Evolutionary conservation across 2,113 vertebrate genomes (phyloP), one percentile per base, ranked within the genome.

Genomic region (Aleadryas rufinucha): DNA sequence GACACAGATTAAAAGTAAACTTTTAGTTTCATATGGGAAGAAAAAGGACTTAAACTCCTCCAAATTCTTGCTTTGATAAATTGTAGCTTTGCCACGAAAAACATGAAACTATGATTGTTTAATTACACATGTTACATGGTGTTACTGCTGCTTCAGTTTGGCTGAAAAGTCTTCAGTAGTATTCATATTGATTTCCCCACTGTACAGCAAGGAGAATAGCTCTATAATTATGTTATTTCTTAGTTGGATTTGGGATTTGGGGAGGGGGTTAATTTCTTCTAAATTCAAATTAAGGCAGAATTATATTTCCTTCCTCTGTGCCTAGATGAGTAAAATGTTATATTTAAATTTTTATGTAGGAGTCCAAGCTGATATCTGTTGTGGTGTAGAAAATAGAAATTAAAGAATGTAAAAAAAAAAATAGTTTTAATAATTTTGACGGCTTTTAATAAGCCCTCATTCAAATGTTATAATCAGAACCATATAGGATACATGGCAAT

Each of bases 171-270:
- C 26, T 89, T 84, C 47, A 71, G 53, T 10, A 77, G 13, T 33
- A 45, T 64, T 92, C 64, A 15, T 74, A 69, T 31, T 59, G 56
- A 85, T 81, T 92, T 93, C 35, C 45, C 31, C 19, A 53, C 27
- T 45, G 59, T 71, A 84, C 31, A 84, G 8, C 13, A 93, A 64
- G 21, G 13, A 87, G 35, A 88, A 76, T 47, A 84, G 22, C 13
- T 90, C 24, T 76, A 90, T 72, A 93, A 86, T 85, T 76, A 80
- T 8, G 22, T 23, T 90, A 27, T 77, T 86, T 74, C 42, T 78
- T 78, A 91, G 64, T 20, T 84, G 23, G 57, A 75, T 78, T 74
- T 83, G 82, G 85, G 88, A 87, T 71, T 92, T 81, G 19, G 44
- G 33, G 11, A 59, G 27, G n/a, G 41, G 16, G 35, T 28, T 71